Base-by-base conservation (phyloP, 2,888 invertebrate species). In the Mycogona germanica region DNA sequence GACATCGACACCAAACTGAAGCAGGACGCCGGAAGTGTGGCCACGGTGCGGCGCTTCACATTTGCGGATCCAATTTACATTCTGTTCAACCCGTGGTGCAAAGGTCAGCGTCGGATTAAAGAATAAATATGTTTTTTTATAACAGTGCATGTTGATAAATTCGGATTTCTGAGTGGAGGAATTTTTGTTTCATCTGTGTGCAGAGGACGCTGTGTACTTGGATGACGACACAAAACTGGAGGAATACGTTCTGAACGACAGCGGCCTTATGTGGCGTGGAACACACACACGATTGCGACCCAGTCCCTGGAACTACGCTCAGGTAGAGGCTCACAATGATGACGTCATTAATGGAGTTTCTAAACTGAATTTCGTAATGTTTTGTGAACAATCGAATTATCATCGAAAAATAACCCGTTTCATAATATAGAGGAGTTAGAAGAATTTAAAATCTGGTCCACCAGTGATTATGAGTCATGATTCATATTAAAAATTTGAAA, bases 181-280 rank as follows among this genome's bases (percentile, higher is more conserved):
- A 49, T 9, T 14, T 35, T 35, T 51, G 30, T 51, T 47, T 29
- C n/a, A 3, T 23, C 19, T 40, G n/a, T 23, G 30, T 29, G 12
- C 48, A 68, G 84, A 79, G 55, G 88, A 88, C 66, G 72, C 78
- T 57, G 84, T 84, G 9, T 84, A 76, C 67, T 78, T 87, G 80
- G 79, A 80, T 48, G 80, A 84, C 44, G 82, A 83, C 46, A 80
- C 79, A 29, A 76, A 80, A 65, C 78, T 87, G 3, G 80, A 85
- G 52, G 95, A 95, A 67, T 86, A 87, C 64, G 82, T 93, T 0
- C 70, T 88, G 67, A 80, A 81, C 60, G 91, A 93, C 60, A 83
- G 84, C 1, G 93, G 95, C 0, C 72, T 93, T n/a, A 88, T 95
- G 66, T 95, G 86, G 80, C 76, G 91, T 62, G 95, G 95, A 35